Evolutionary conservation across 2,797 vertebrate genomes (phyloP), one percentile per base, ranked within the genome.

Genomic region (Protosalanx chinensis): DNA sequence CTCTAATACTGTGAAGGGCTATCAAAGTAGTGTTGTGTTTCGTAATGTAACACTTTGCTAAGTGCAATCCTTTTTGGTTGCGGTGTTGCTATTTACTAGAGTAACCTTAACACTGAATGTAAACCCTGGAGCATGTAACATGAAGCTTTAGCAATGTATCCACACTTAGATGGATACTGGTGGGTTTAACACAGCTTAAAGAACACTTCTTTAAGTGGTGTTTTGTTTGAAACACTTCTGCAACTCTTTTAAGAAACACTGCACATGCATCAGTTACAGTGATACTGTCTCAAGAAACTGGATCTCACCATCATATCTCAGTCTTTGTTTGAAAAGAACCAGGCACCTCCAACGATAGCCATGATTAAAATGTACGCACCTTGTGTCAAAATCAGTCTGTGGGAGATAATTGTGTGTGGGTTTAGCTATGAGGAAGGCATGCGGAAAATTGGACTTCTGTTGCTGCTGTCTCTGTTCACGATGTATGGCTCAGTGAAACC

Each of bases 361-460:
- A 61, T 61, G 59, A 29, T 59, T 59, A 30, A 18, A 4, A 61
- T 29, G 13, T 29, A 15, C 15, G 23, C 59, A 29, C 57, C 32
- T 57, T 27, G 32, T 27, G 53, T 67, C 70, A 72, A 64, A 49
- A 35, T 33, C 5, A 23, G 35, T 33, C 75, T 20, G 49, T 16
- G 60, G 18, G 16, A 46, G 53, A 58, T 63, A 58, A 51, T 37
- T 3, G 59, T 56, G 51, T 20, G 49, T 58, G 69, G 75, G 37
- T 72, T 64, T 30, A 6, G 65, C 70, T 13, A 59, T 72, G 33
- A 64, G 51, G 60, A 65, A 69, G 66, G 53, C 51, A 53, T 72
- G 75, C 65, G 64, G 60, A 64, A 68, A 64, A 65, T 49, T 49
- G 61, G 29, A n/a, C n/a, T 29, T 65, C 29, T 65, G 32, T 35